phyloP scores from a whole-genome alignment of 2,113 vertebrate genomes.

The Solea senegalensis region DNA sequence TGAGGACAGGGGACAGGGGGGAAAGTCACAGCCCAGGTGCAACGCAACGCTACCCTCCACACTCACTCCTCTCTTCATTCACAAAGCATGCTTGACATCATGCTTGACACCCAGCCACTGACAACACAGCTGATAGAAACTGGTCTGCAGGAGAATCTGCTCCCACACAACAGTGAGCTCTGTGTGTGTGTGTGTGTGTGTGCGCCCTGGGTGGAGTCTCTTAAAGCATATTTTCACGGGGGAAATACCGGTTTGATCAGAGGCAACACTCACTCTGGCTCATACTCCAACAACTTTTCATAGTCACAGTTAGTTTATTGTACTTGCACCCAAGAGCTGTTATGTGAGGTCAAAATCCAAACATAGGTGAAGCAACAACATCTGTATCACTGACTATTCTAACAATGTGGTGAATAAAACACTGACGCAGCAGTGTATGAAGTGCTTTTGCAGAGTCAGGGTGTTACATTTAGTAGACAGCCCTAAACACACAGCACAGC shows the following conservation, averaged over 20 bases:
- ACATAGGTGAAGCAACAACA: too few relatives aligned
- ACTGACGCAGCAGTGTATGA: too few relatives aligned
- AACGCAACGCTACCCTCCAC: conserved; percentile 17
- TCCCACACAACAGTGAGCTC: neutral
- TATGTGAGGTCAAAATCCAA: too few relatives aligned
- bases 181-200: neutral
- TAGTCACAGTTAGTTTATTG: too few relatives aligned
- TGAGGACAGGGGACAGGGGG: conserved; percentile 13
- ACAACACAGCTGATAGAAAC: conserved; percentile 51
- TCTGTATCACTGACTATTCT: too few relatives aligned
- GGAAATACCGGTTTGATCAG: conserved; percentile 15
- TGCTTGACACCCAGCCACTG: conserved; percentile 26
- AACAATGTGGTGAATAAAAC: too few relatives aligned
- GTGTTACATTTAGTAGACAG: too few relatives aligned
- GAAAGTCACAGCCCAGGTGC: conserved; percentile 27
- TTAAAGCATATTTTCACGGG: neutral
- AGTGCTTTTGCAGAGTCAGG: too few relatives aligned
- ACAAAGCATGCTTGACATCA: conserved; percentile 34
- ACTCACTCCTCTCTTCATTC: conserved; percentile 24
- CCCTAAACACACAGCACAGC: too few relatives aligned
- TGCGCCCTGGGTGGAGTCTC: conserved; percentile 47
- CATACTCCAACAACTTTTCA: neutral
- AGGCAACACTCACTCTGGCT: neutral
- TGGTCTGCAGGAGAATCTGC: neutral
- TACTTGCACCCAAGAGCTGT: too few relatives aligned